A percentile compares a stretch with the other conserved stretches of the same genome.
These are phyloP conservation scores for Smutsia temminckii DNA, from an alignment of 2,797 vertebrate genomes.

Conservation along the genomic window DNA sequence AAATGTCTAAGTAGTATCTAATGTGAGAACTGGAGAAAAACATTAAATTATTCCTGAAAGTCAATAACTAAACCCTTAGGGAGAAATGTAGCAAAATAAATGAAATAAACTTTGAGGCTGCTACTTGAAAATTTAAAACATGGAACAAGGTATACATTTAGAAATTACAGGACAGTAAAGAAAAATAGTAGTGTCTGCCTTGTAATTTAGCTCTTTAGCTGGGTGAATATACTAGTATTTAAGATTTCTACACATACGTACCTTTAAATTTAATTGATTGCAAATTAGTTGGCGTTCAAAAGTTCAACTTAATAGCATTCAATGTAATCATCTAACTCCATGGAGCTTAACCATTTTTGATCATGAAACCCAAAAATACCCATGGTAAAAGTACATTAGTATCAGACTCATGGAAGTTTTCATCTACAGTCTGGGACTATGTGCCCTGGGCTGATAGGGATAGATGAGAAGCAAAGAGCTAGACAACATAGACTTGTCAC, in stretches of 20 bases:
- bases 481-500: not conserved
- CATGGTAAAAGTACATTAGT: not conserved
- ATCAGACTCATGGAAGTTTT: not conserved
- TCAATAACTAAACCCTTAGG: constrained; percentile 7
- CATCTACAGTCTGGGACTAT: not conserved
- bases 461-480: not conserved
- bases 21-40: constrained; percentile 32
- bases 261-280: not conserved
- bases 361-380: not conserved
- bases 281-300: not conserved
- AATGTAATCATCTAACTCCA: not conserved
- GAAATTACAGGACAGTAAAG: not conserved
- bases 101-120: constrained; percentile 22
- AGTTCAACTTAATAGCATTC: not conserved
- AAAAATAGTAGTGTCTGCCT: not conserved
- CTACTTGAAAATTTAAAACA: constrained; percentile 50
- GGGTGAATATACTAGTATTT: not conserved
- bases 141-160: not conserved
- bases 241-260: not conserved
- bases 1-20: constrained; percentile 17
- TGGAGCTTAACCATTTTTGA: not conserved
- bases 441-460: not conserved
- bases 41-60: constrained; percentile 54
- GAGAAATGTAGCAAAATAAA: constrained; percentile 35
- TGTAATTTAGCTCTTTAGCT: constrained; percentile 12